These are phyloP conservation scores for Pecten maximus DNA, from an alignment of 2,888 invertebrate genomes.

Conservation along the genomic window DNA sequence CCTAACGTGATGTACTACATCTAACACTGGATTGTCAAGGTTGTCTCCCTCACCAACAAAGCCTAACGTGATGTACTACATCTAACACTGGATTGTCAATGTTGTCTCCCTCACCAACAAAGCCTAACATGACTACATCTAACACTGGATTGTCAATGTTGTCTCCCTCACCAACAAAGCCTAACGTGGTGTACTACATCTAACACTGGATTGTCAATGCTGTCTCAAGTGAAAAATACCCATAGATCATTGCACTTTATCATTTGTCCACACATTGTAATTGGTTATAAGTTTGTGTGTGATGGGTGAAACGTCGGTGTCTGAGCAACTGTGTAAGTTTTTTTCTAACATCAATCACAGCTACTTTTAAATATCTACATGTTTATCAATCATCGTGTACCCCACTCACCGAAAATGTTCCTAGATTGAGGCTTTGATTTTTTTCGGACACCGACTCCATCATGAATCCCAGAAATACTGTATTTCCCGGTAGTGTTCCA, in stretches of 20 bases:
- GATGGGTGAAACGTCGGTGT: neutral
- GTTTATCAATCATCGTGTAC: neutral
- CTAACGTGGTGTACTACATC: neutral
- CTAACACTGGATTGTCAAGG: too few relatives aligned
- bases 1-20: neutral
- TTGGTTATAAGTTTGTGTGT: neutral
- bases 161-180: neutral
- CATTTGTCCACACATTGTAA: neutral
- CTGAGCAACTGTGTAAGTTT: neutral
- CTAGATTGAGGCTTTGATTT: neutral
- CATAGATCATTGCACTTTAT: neutral
- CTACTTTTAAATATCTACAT: neutral
- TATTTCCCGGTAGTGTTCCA: neutral
- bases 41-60: conserved; percentile 5
- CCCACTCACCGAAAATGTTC: conserved; percentile 6
- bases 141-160: too few relatives aligned
- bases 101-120: conserved; percentile 1
- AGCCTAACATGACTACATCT: neutral
- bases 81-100: too few relatives aligned
- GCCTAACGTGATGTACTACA: neutral
- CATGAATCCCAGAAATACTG: conserved; percentile 30
- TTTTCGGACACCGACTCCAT: neutral
- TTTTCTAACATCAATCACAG: neutral
- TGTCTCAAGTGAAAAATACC: neutral
- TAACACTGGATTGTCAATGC: neutral